phyloP scores from a whole-genome alignment of 2,797 vertebrate species.

The Notolabrus celidotus region DNA sequence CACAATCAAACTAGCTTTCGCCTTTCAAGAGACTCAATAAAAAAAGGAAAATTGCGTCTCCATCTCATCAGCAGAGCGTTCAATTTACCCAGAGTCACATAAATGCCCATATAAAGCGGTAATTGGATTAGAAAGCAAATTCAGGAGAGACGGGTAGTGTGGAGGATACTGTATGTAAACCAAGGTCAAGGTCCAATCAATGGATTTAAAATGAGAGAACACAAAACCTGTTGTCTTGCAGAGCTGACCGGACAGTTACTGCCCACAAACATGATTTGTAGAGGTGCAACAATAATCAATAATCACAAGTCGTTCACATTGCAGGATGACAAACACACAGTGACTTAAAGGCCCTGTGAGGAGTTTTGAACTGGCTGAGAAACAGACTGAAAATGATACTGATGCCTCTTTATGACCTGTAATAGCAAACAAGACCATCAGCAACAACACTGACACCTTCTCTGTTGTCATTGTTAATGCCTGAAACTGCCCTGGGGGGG shows the following conservation, averaged over 20 bases:
- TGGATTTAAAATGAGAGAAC: slow-evolving; percentile 53
- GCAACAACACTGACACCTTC: no score
- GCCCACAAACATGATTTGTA: slow-evolving; percentile 18
- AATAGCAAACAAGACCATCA: no score
- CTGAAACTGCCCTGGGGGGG: no score
- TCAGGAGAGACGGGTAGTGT: slow-evolving; percentile 27
- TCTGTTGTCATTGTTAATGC: no score
- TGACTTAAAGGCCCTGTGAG: no score
- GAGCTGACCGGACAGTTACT: slow-evolving; percentile 40
- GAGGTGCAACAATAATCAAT: background rate
- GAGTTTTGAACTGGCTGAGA: no score
- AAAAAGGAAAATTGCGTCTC: background rate
- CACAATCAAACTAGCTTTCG: slow-evolving; percentile 41
- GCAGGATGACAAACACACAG: no score
- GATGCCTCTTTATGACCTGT: no score
- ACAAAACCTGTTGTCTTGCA: slow-evolving; percentile 48
- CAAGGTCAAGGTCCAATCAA: slow-evolving; percentile 71
- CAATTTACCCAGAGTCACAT: slow-evolving; percentile 23
- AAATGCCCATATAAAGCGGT: slow-evolving; percentile 44
- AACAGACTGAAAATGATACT: no score
- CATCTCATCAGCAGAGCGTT: slow-evolving; percentile 38
- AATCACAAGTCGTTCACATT: slow-evolving; percentile 17
- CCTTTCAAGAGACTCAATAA: slow-evolving; percentile 22
- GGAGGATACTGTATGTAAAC: slow-evolving; percentile 41
- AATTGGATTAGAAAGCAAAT: slow-evolving; percentile 69